These are phyloP conservation scores for Choloepus didactylus DNA, from an alignment of 2,797 vertebrate genomes.

Conservation along the genomic window DNA sequence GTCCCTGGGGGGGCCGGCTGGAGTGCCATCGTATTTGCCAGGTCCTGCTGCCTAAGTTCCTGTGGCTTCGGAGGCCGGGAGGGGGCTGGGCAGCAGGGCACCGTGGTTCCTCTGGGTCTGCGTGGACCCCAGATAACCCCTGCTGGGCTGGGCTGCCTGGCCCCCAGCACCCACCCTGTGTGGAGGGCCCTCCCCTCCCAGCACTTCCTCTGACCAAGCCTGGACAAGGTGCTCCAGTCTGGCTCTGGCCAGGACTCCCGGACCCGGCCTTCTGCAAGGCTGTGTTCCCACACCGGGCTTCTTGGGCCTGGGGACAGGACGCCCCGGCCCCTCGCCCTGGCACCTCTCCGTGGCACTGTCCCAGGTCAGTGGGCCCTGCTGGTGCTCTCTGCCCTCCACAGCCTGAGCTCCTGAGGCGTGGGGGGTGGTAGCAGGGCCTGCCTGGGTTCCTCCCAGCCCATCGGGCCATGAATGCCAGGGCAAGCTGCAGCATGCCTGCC, in stretches of 20 bases:
- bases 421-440: not conserved
- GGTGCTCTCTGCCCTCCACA: not conserved
- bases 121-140: not conserved
- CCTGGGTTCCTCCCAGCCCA: slow-evolving; percentile 13
- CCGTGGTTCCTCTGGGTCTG: not conserved
- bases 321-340: rapidly evolving
- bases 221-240: not conserved
- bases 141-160: too few relatives aligned
- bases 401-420: not conserved
- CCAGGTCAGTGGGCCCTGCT: not conserved
- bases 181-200: not conserved
- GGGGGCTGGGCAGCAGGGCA: not conserved
- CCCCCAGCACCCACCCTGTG: not conserved
- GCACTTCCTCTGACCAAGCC: too few relatives aligned
- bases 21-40: too few relatives aligned
- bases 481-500: not conserved
- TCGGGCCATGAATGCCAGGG: not conserved
- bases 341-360: rapidly evolving
- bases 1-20: too few relatives aligned
- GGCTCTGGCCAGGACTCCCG: rapidly evolving
- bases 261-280: not conserved
- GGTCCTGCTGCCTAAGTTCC: slow-evolving; percentile 4
- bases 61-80: slow-evolving; percentile 25
- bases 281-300: not conserved
- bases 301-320: too few relatives aligned